These are phyloP conservation scores for Apamea monoglypha DNA, from an alignment of 2,888 invertebrate genomes.

Conservation along the genomic window DNA sequence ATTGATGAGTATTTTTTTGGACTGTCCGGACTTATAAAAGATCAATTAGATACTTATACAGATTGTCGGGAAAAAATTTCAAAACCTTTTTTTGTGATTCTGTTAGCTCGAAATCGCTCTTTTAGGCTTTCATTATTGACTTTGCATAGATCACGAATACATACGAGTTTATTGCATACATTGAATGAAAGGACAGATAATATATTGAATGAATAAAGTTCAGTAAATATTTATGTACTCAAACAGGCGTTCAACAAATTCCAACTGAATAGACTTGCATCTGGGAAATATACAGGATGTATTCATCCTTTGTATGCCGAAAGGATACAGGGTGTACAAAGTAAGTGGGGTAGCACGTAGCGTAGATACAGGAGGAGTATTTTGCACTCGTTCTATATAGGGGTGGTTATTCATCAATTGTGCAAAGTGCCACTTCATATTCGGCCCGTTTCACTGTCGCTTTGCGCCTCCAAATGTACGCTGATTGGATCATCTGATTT, in stretches of 20 bases:
- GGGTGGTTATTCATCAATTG: conserved; percentile 86
- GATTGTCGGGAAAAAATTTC: fast-evolving
- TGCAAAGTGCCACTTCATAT: conserved; percentile 87
- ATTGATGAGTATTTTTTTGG: conserved; percentile 24
- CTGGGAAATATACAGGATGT: conserved; percentile 45
- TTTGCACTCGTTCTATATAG: conserved; percentile 64
- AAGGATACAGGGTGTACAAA: conserved; percentile 49
- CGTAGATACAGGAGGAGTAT: conserved; percentile 39
- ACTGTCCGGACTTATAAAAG: background rate
- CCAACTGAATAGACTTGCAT: conserved; percentile 41
- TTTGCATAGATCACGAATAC: background rate
- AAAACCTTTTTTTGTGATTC: background rate
- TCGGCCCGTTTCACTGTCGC: conserved; percentile 82
- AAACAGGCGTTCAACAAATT: conserved; percentile 18
- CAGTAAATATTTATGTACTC: background rate
- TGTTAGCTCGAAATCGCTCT: background rate
- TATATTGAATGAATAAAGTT: background rate
- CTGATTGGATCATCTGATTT: conserved; percentile 77
- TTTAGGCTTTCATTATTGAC: background rate
- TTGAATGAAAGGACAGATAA: background rate
- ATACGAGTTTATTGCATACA: no score
- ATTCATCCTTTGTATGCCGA: conserved; percentile 55
- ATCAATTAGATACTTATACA: background rate
- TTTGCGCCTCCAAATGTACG: conserved; percentile 79
- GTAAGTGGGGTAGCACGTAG: conserved; percentile 49